phyloP scores from a whole-genome alignment of 2,113 vertebrate genomes.

The Psammodynastes pulverulentus region DNA sequence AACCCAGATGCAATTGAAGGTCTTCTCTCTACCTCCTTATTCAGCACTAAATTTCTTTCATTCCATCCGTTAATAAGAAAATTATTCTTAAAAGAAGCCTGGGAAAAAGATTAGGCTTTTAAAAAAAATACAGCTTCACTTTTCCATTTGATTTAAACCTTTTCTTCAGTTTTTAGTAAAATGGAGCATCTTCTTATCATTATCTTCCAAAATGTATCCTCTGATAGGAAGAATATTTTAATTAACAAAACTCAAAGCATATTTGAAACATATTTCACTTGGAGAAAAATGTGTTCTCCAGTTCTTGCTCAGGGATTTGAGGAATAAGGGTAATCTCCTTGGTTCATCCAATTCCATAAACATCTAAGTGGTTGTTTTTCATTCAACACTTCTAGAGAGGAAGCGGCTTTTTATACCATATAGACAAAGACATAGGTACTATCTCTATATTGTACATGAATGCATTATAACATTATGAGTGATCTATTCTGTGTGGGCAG shows the following conservation, averaged over 20 bases:
- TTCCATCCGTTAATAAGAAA: background rate
- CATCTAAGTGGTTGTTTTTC: background rate
- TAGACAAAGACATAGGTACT: background rate
- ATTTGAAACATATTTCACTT: background rate
- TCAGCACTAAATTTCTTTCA: background rate
- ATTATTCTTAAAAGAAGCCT: background rate
- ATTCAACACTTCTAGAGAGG: background rate
- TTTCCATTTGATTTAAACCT: background rate
- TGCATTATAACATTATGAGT: slow-evolving; percentile 24
- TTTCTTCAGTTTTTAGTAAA: background rate
- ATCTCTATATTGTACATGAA: slow-evolving; percentile 16
- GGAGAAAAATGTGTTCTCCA: background rate
- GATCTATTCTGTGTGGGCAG: slow-evolving; percentile 26
- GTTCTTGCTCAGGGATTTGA: background rate
- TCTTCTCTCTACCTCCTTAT: background rate
- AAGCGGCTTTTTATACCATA: background rate
- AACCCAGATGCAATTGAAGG: background rate
- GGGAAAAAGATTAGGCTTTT: background rate
- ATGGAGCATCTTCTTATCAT: background rate
- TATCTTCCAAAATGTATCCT: background rate
- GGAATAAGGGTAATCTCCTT: background rate
- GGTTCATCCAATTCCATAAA: rapidly evolving
- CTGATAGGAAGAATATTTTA: background rate
- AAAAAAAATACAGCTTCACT: background rate
- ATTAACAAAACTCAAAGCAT: background rate